phyloP scores from a whole-genome alignment of 2,113 vertebrate species.

The Atrichornis clamosus region DNA sequence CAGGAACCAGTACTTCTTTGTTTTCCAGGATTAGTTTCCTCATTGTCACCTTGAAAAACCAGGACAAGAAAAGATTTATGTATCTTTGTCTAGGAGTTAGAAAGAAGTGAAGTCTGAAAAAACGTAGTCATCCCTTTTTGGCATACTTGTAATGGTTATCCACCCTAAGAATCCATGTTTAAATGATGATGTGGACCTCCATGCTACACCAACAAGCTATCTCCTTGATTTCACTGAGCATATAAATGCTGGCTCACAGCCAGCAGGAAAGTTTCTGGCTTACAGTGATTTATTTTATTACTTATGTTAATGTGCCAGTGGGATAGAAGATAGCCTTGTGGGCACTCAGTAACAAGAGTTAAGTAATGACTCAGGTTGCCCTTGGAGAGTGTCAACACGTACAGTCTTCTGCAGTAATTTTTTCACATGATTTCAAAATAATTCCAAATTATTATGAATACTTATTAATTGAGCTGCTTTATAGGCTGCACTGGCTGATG shows the following conservation, averaged over 20 bases:
- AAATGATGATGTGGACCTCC: background rate
- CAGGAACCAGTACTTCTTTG: background rate
- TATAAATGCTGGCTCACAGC: background rate
- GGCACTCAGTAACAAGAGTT: background rate
- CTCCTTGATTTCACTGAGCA: background rate
- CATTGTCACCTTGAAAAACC: background rate
- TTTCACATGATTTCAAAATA: background rate
- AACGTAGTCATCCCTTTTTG: background rate
- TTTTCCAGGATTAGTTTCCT: background rate
- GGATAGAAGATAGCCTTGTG: conserved; percentile 14
- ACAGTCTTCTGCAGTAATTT: background rate
- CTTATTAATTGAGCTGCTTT: background rate
- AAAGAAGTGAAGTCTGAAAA: background rate
- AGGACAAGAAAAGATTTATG: background rate
- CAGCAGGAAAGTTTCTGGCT: background rate
- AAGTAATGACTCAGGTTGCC: conserved; percentile 5
- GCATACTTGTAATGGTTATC: background rate
- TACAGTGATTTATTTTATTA: conserved; percentile 10
- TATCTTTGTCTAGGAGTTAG: background rate
- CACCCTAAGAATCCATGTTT: background rate
- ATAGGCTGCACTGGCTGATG: background rate
- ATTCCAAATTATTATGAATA: background rate
- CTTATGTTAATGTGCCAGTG: background rate
- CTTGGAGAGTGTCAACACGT: background rate
- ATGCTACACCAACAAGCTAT: background rate